Conservation (phyloP, 1,140 invertebrate species). For the Hyphantria cunea region DNA sequence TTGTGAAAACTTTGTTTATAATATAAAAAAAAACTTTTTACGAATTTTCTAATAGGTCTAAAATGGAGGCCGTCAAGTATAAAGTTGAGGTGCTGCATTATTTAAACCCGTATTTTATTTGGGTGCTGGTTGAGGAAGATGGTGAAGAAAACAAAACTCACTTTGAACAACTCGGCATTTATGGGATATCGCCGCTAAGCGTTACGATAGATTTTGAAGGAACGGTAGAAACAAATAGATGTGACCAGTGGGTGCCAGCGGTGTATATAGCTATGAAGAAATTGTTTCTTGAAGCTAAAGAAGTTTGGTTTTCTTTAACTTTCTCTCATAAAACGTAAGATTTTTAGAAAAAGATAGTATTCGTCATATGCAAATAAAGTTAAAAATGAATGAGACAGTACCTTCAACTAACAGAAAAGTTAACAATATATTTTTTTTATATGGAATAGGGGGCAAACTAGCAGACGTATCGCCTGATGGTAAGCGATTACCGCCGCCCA, state of each 20-base stretch:
- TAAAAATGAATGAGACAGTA: too few relatives aligned
- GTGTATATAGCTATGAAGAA: slow-evolving; percentile 42
- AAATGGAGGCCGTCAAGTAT: slow-evolving; percentile 54
- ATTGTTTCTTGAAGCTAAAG: slow-evolving; percentile 33
- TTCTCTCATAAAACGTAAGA: slow-evolving; percentile 57
- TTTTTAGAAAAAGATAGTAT: not conserved
- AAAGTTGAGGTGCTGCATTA: slow-evolving; percentile 55
- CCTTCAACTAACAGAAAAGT: too few relatives aligned
- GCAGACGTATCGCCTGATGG: too few relatives aligned
- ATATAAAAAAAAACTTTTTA: too few relatives aligned
- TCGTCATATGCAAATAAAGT: too few relatives aligned
- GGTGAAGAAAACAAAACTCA: slow-evolving; percentile 30
- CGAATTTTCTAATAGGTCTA: too few relatives aligned
- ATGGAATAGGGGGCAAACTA: too few relatives aligned
- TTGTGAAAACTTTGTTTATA: too few relatives aligned
- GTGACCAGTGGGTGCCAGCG: slow-evolving; percentile 52
- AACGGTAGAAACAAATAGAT: slow-evolving; percentile 28
- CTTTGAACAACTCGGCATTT: slow-evolving; percentile 69
- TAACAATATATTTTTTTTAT: too few relatives aligned
- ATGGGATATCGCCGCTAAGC: slow-evolving; percentile 57
- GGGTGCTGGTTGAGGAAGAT: slow-evolving; percentile 47
- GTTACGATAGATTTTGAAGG: slow-evolving; percentile 41
- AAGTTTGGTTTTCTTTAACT: slow-evolving; percentile 54
- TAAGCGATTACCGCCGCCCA: too few relatives aligned
- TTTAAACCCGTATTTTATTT: slow-evolving; percentile 68